Evolutionary conservation across 2,888 invertebrate species (phyloP), one percentile per base, ranked within the genome.

Genomic region (Leucoptera coffeella): DNA sequence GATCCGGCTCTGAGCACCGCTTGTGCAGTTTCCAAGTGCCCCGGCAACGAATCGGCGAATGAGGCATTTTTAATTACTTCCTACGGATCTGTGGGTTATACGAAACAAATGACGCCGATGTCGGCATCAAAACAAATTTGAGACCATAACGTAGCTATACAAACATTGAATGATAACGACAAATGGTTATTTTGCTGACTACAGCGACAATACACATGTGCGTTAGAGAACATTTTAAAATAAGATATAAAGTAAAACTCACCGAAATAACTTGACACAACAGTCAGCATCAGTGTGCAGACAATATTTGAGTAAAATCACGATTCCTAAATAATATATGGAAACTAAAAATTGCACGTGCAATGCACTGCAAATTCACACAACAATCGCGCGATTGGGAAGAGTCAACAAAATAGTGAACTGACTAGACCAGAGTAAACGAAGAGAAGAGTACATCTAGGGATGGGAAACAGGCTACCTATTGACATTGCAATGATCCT

Each of bases 1-100:
- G 78, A 50, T 91, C 90, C 12, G 65, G 60, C 43, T 71, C 71
- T 25, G 71, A 65, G 15, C 58, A 50, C 36, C 69, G 60, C 40
- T 65, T 67, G 41, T 62, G 60, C 35, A 62, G 46, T 54, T 62
- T 67, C 67, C 65, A 67, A 29, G 65, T 50, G 32, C 62, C 64
- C 40, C 67, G 67, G 49, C 53, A 62, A 39, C 59, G 64, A 35
- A 65, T 62, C 34, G 65, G 60, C 33, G 65, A 61, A 36, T 60
- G 52, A 39, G 65, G 60, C 67, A 67, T 69, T 48, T 42, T 50
- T 41, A 37, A 41, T 38, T 37, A 39, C n/a, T 52, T 38, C 50
- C 50, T 57, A 60, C 48, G 42, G 35, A 65, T 65, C 65, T 67
- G 65, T 39, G 58, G 61, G 59, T 61, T 64, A 67, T 67, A 57